Conservation (phyloP, 2,888 invertebrate genomes). For the Gymnoscelis rufifasciata region DNA sequence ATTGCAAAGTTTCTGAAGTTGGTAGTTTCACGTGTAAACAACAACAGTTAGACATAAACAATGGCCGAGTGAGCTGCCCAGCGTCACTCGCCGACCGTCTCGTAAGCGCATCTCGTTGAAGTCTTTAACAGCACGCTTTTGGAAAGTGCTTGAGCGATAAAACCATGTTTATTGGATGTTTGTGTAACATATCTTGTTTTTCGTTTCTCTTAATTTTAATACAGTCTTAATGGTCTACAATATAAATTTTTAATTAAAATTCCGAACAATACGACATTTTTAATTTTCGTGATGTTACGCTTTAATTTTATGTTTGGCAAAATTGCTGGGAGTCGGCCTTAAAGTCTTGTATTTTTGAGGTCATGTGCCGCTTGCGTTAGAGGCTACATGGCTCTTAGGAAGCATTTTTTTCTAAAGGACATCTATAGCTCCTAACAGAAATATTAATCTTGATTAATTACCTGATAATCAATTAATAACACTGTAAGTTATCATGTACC, state of each 20-base stretch:
- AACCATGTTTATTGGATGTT: conserved; percentile 52
- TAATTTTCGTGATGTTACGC: conserved; percentile 21
- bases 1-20: not conserved
- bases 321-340: conserved; percentile 20
- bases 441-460: not conserved
- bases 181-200: conserved; percentile 42
- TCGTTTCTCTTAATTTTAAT: conserved; percentile 49
- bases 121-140: conserved; percentile 72
- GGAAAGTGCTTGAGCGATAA: conserved; percentile 61
- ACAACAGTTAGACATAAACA: conserved; percentile 1
- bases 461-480: too few relatives aligned
- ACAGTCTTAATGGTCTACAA: conserved; percentile 36
- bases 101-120: conserved; percentile 59
- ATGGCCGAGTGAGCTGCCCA: not conserved
- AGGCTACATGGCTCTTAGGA: conserved; percentile 18
- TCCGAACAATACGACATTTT: conserved; percentile 27
- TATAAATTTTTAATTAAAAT: conserved; percentile 33
- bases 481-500: too few relatives aligned
- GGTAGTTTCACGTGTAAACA: not conserved
- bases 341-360: conserved; percentile 22
- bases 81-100: not conserved
- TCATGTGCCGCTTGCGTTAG: conserved; percentile 20
- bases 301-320: conserved; percentile 20
- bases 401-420: conserved; percentile 19
- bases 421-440: conserved; percentile 11